A percentile compares a stretch with the other conserved stretches of the same genome.
These are phyloP conservation scores for Ctena decussata DNA, from an alignment of 2,888 invertebrate genomes.

Conservation along the genomic window DNA sequence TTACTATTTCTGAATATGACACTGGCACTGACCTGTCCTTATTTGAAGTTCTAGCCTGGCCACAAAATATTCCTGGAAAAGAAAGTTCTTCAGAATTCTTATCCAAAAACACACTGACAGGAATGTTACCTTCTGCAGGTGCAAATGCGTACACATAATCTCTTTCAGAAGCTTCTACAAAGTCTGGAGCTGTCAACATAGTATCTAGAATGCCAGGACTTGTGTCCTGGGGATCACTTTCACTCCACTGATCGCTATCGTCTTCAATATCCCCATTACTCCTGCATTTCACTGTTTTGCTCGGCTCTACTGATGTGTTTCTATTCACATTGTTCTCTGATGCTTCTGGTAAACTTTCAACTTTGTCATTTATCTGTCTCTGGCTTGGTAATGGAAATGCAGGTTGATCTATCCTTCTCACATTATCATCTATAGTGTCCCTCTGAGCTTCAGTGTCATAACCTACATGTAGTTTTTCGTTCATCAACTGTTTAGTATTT, in stretches of 20 bases:
- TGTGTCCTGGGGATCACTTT: slow-evolving; percentile 20
- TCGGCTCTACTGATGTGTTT: no score
- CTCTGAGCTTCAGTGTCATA: not conserved
- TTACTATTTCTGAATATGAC: slow-evolving; percentile 26
- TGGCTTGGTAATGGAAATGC: no score
- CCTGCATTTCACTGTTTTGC: no score
- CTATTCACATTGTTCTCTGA: no score
- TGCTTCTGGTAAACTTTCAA: no score
- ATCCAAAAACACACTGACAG: slow-evolving; percentile 30
- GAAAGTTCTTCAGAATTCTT: slow-evolving; percentile 43
- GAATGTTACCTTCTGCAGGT: slow-evolving; percentile 21
- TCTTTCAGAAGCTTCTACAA: slow-evolving; percentile 31
- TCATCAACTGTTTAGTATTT: no score
- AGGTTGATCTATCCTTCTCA: not conserved
- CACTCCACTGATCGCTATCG: slow-evolving; percentile 25
- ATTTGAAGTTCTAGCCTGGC: slow-evolving; percentile 10
- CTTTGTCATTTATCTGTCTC: no score
- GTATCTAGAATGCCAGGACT: slow-evolving; percentile 16
- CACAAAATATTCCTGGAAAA: slow-evolving; percentile 44
- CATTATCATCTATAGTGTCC: not conserved
- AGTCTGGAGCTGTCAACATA: slow-evolving; percentile 36
- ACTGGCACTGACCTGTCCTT: not conserved
- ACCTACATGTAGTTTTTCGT: no score
- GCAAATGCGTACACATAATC: slow-evolving; percentile 38
- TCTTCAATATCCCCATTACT: not conserved